Evolutionary conservation across 1,140 invertebrate species (phyloP).

Genomic region (Drosophila triauraria): DNA sequence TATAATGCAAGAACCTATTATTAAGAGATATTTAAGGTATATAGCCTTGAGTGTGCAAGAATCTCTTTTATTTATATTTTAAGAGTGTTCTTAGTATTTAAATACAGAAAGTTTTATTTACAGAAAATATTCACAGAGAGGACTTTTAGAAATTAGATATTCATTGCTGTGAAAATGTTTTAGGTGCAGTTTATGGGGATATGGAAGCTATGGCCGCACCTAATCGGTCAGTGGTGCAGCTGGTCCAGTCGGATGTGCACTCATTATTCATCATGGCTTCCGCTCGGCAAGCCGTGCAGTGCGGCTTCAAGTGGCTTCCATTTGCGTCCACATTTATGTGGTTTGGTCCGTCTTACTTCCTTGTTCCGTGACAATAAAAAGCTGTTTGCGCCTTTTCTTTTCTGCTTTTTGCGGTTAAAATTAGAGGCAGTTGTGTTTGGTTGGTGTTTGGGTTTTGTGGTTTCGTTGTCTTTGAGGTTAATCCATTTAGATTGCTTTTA

Average conservation of each 20-base stretch:
- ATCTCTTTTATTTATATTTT: too few relatives aligned
- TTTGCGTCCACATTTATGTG: slow-evolving; percentile 31
- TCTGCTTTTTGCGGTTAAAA: slow-evolving; percentile 61
- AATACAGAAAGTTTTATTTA: too few relatives aligned
- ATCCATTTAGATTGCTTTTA: slow-evolving; percentile 50
- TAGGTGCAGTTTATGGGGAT: slow-evolving; percentile 33
- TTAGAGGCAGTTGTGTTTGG: slow-evolving; percentile 64
- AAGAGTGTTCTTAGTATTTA: too few relatives aligned
- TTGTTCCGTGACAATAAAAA: slow-evolving; percentile 58
- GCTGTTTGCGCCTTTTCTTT: slow-evolving; percentile 31
- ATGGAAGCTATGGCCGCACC: slow-evolving; percentile 21
- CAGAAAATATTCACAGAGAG: too few relatives aligned
- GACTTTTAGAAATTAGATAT: background rate
- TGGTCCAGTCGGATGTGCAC: slow-evolving; percentile 43
- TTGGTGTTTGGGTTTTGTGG: slow-evolving; percentile 46
- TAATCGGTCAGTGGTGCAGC: slow-evolving; percentile 21
- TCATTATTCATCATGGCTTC: slow-evolving; percentile 74
- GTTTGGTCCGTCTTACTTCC: slow-evolving; percentile 10
- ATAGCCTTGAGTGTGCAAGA: too few relatives aligned
- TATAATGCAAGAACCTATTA: background rate
- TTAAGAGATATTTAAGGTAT: background rate
- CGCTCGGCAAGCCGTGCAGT: slow-evolving; percentile 36
- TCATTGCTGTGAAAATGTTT: too few relatives aligned
- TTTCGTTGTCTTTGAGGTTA: slow-evolving; percentile 54
- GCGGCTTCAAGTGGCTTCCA: slow-evolving; percentile 30